Conservation (phyloP, 1,140 invertebrate species). For the Agrilus planipennis region DNA sequence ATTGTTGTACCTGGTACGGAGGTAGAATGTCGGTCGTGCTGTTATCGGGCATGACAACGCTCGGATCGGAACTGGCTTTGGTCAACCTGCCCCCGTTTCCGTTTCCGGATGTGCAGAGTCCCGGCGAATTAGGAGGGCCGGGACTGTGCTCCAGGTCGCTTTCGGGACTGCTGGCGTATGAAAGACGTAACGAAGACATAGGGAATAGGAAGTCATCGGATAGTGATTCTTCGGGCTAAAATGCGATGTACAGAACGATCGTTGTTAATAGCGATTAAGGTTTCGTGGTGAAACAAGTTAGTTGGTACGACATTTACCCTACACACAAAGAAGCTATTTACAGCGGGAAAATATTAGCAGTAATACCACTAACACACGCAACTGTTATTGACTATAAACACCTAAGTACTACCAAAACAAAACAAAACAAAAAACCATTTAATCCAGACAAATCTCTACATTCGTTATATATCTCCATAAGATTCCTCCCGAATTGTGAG, state of each 20-base stretch:
- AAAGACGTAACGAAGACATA: constrained; percentile 83
- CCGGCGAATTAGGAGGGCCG: constrained; percentile 47
- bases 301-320: too few relatives aligned
- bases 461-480: constrained; percentile 22
- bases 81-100: constrained; percentile 46
- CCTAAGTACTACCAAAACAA: not conserved
- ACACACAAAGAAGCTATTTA: too few relatives aligned
- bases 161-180: constrained; percentile 91
- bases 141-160: constrained; percentile 83
- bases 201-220: constrained; percentile 96
- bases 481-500: constrained; percentile 20
- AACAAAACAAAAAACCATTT: not conserved
- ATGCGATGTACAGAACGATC: too few relatives aligned
- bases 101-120: constrained; percentile 22
- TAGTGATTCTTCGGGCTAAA: constrained; percentile 69
- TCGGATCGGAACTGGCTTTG: constrained; percentile 82
- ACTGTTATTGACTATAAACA: not conserved
- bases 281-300: too few relatives aligned
- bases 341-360: too few relatives aligned
- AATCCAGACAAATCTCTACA: not conserved
- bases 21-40: constrained; percentile 50
- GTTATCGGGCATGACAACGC: constrained; percentile 56
- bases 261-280: too few relatives aligned
- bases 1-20: constrained; percentile 59
- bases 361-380: too few relatives aligned